Evolutionary conservation across 2,888 invertebrate genomes (phyloP), one percentile per base, ranked within the genome.

Genomic region (Cephus pygmeus): DNA sequence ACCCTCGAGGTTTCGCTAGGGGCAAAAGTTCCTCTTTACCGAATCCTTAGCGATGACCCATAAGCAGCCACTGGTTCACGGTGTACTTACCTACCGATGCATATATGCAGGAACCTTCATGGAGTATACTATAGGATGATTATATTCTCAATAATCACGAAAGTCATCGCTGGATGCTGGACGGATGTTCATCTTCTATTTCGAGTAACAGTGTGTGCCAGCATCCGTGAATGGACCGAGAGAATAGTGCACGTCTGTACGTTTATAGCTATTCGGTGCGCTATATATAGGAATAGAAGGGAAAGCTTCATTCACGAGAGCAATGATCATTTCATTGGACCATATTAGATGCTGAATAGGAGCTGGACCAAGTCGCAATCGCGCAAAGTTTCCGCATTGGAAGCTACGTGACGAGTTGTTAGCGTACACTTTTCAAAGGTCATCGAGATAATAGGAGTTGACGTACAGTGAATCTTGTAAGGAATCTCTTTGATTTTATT

Each of bases 281-380:
- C 15, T 56, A 56, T 56, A 56, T 56, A 56, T 56, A 56, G 23
- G 40, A 56, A 23, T 56, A 23, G 40, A 56, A 56, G 40, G 23
- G 73, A 79, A 77, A 79, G 77, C 73, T 76, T 79, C 77, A 86
- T 87, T 87, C 86, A 86, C 82, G 79, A 74, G 79, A 75, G 78
- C 79, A 85, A 83, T 85, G 86, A 85, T 83, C 84, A 83, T 86
- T 85, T 86, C 85, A 88, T 87, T 87, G 85, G 84, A 81, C 81
- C 83, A 85, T 85, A 88, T 88, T 88, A 84, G 85, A 85, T 80
- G 82, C 78, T 87, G 86, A 87, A 87, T 87, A 86, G 87, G 87
- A 71, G 31, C 71, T 71, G 31, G 33, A 71, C 40, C 40, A 56
- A 15, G 23, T 23, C 40, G 6, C 40, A 23, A 56, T 56, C 9